A percentile compares a stretch with the other conserved stretches of the same genome.
Evolutionary conservation across 2,797 vertebrate genomes (phyloP).

Genomic region (Schizopygopsis malacanthus): DNA sequence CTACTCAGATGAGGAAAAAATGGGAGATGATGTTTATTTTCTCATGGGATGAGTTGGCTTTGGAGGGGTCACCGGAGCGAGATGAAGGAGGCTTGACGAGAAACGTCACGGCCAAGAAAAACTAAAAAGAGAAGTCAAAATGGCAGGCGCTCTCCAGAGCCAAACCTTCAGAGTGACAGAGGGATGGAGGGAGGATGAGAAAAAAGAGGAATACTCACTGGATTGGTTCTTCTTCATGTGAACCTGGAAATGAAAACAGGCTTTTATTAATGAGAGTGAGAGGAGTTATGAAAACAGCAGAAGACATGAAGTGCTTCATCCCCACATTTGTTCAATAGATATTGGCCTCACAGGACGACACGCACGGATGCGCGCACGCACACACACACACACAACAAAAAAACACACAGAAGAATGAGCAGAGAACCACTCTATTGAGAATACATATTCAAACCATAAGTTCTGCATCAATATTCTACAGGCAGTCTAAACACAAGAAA

Average conservation of each 20-base stretch:
- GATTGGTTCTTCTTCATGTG: slow-evolving; percentile 92
- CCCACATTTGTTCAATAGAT: slow-evolving; percentile 41
- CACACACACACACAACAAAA: slow-evolving; percentile 2
- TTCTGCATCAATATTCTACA: slow-evolving; percentile 31
- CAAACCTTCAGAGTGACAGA: slow-evolving; percentile 56
- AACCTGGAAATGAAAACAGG: slow-evolving; percentile 82
- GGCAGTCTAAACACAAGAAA: slow-evolving; percentile 41
- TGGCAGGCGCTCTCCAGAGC: slow-evolving; percentile 58
- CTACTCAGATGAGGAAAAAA: slow-evolving; percentile 63
- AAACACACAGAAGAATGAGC: not conserved
- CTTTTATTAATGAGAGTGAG: slow-evolving; percentile 63
- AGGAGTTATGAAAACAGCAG: slow-evolving; percentile 54
- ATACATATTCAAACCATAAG: slow-evolving; percentile 23
- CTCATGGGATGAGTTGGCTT: slow-evolving; percentile 69
- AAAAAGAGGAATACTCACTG: slow-evolving; percentile 86
- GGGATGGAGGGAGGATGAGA: slow-evolving; percentile 25
- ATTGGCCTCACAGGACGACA: slow-evolving; percentile 38
- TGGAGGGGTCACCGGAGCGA: slow-evolving; percentile 68
- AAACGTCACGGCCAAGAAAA: slow-evolving; percentile 70
- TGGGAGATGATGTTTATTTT: slow-evolving; percentile 67
- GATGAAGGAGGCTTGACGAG: slow-evolving; percentile 70
- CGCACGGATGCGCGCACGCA: not conserved
- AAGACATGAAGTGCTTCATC: slow-evolving; percentile 44
- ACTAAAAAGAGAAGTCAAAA: slow-evolving; percentile 63
- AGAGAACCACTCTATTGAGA: slow-evolving; percentile 1